Base-by-base conservation (phyloP, 2,113 vertebrate genomes). In the Oenanthe oenanthe region DNA sequence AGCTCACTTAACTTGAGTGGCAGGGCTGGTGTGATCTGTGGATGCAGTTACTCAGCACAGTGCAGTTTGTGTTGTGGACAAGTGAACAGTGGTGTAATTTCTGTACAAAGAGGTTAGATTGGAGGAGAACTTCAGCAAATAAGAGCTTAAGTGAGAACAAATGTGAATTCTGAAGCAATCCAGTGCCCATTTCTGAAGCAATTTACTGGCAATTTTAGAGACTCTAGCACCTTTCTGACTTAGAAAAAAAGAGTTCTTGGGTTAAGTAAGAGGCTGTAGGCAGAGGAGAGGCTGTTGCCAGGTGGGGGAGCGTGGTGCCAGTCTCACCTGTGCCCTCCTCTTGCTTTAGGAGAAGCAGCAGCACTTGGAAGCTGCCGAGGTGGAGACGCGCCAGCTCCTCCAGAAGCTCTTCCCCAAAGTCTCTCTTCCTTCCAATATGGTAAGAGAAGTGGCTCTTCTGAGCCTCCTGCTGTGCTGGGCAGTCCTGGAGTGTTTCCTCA, bases 391-490 rank as follows among this genome's bases (percentile, higher is more conserved):
- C 89, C 95, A 98, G 17, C 96, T 98, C 79, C 97, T 99, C 73
- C 98, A 98, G 98, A 99, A 98, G 95, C 97, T 99, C 73, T 98
- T 99, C 94, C 99, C 99, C 38, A 95, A 97, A 22, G 98, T 99
- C 65, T 98, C 99, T 94, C 97, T 99, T 51, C 98, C 99, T 91
- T 97, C 97, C 62, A 97, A 97, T 47, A 97, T 99, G 98, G 98
- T 98, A 98, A 98, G 96, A 90, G 36, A 95, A 92, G 36, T 40
- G 42, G 7, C 25, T 79, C 2, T 65, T 65, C 16, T 6, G 18
- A 2, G 20, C 6, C 8, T 60, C 24, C 54, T 66, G 29, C 48
- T 67, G 24, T 5, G 3, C 53, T 85, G 56, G 68, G 60, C 50
- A 48, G 5, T 29, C 42, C 42, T n/a, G 38, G 26, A 58, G 34